Evolutionary conservation across 2,888 invertebrate species (phyloP), one percentile per base, ranked within the genome.

Genomic region (Drosophila mettleri): DNA sequence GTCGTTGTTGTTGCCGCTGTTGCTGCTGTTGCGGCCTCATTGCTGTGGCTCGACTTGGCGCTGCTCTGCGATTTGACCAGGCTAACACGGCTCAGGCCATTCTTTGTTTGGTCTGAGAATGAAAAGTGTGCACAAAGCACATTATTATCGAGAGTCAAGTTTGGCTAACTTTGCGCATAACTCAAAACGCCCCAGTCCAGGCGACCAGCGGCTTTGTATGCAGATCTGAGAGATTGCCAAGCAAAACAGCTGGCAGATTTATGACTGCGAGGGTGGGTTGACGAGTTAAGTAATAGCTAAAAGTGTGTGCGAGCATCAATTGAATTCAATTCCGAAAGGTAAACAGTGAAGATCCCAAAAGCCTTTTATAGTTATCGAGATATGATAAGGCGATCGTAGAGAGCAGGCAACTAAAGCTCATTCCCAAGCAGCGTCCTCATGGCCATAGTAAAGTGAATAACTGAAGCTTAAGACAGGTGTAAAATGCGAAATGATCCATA

Each of bases 171-270:
- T 53, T 52, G 31, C 52, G 53, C 74, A 74, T 74, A 58, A 69
- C 74, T 74, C 57, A 68, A 53, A 69, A 74, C 74, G 74, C 69
- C 63, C 54, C 49, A 59, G 57, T 31, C 18, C 34, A 18, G 9
- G 20, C 41, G 65, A 31, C 10, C 22, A 43, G 16, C 67, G 33
- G 36, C 34, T 65, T 63, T 63, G 63, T 60, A 29, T 63, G 48
- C 55, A 57, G 39, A 52, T 53, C 52, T 39, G 65, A 63, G 29
- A 63, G 63, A 71, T 74, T 64, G 63, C 49, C 66, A 67, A 73
- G 80, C 77, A 77, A 74, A 69, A 69, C 75, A 52, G 58, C 53
- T 73, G 80, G 79, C 54, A 69, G 77, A 90, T 90, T 90, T 90
- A 90, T 90, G 88, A 81, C 86, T 76, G 43, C 54, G 54, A 43